Conservation (phyloP, 2,797 vertebrate species). For the Sebastes trivittatus region DNA sequence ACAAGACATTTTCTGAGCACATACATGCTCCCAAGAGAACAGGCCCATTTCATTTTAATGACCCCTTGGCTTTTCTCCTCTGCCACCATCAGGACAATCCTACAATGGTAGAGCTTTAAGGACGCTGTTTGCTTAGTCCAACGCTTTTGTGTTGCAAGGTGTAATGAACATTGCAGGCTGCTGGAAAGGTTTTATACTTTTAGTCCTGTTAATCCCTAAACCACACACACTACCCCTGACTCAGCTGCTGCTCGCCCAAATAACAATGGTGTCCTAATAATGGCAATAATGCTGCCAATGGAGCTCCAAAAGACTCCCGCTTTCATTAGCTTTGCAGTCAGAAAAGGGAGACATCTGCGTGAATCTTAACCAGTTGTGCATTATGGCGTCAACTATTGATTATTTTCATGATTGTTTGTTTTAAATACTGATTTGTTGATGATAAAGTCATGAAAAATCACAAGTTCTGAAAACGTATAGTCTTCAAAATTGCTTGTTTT, state of each 20-base stretch:
- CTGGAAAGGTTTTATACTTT: conserved; percentile 51
- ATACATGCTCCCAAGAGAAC: conserved; percentile 29
- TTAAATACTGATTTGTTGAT: neutral
- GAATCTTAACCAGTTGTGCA: neutral
- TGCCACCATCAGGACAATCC: conserved; percentile 3
- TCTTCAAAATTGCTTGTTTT: neutral
- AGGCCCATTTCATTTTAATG: conserved; percentile 44
- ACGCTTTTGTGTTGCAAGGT: conserved; percentile 46
- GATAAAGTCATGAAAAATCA: neutral
- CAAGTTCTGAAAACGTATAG: accelerated
- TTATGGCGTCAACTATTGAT: neutral
- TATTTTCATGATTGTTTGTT: neutral
- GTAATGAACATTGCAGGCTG: conserved; percentile 52
- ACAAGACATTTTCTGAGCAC: conserved; percentile 7
- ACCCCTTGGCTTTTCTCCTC: conserved; percentile 38
- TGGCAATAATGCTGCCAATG: conserved; percentile 18
- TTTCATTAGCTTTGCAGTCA: conserved; percentile 2
- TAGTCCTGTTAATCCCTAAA: conserved; percentile 55
- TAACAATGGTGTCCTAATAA: conserved; percentile 47
- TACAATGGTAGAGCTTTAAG: conserved; percentile 18
- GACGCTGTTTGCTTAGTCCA: conserved; percentile 31
- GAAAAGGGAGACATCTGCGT: neutral
- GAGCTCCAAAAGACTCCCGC: conserved; percentile 20
- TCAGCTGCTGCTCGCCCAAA: conserved; percentile 49
- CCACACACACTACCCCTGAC: conserved; percentile 52